phyloP scores from a whole-genome alignment of 2,888 invertebrate species.

The Dusona sp. region DNA sequence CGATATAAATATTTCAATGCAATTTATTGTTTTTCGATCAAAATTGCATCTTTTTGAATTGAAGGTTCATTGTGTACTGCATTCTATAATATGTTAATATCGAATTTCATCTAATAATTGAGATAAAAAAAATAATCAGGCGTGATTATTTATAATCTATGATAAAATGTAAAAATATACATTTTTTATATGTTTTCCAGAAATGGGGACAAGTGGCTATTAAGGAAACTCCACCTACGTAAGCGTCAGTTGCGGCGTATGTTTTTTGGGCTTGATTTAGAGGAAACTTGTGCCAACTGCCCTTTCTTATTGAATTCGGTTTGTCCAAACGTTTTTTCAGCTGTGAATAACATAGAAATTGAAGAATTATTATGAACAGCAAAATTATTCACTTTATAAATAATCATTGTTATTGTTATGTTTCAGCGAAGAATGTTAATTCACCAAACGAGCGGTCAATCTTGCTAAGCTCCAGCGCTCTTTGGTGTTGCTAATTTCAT shows the following conservation, averaged over 20 bases:
- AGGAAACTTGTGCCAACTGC: constrained; percentile 87
- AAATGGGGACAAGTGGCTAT: background rate
- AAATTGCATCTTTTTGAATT: no score
- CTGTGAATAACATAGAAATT: constrained; percentile 78
- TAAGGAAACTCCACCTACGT: constrained; percentile 84
- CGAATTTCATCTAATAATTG: no score
- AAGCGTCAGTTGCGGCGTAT: constrained; percentile 89
- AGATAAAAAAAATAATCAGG: background rate
- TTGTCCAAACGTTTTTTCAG: constrained; percentile 86
- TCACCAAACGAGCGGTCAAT: constrained; percentile 86
- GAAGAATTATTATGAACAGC: background rate
- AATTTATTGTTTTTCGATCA: no score
- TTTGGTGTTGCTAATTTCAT: constrained; percentile 85
- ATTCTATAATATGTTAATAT: background rate
- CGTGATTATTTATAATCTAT: background rate
- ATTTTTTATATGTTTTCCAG: background rate
- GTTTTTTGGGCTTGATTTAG: constrained; percentile 86
- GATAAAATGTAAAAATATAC: background rate
- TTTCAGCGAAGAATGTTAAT: constrained; percentile 51
- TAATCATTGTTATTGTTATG: background rate
- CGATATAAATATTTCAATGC: no score
- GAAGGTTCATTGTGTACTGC: no score
- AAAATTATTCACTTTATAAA: background rate
- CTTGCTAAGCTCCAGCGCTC: constrained; percentile 88
- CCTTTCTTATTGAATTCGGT: constrained; percentile 86